Base-by-base conservation (phyloP, 2,113 vertebrate genomes). In the human region DNA sequence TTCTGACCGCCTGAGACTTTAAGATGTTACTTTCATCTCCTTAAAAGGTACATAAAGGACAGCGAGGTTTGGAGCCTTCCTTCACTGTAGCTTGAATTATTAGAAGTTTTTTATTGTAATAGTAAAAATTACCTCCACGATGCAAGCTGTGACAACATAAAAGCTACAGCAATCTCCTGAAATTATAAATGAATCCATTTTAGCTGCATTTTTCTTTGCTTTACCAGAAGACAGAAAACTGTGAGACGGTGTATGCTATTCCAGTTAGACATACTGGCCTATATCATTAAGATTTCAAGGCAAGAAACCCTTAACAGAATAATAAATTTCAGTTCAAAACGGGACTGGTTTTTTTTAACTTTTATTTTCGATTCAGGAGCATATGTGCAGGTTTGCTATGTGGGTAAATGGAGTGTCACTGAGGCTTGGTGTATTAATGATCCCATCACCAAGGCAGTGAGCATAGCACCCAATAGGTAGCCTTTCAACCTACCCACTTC, bases 21-120 rank as follows among this genome's bases (percentile, higher is more conserved):
- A 97, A 98, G 98, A 96, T 80, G 89, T 89, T 97, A 95, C 98
- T 98, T 98, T 98, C 95, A 97, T 98, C 98, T 98, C n/a, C 5
- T 18, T 97, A 95, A 98, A 98, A 90, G 92, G 55, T 88, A 12
- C 75, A 3, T 90, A 79, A 96, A 98, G 93, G 86, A 73, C 76
- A 88, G 66, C 20, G 90, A 96, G 40, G 30, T 93, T 98, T 97
- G 96, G 66, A 97, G 10, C 12, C 92, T 97, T 98, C 79, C 87
- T 52, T 96, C 96, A 48, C 52, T 59, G 55, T 97, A 66, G 17
- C 59, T 98, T 95, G 70, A 95, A 97, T 97, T 97, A 52, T 50
- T 94, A 68, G 35, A 78, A 93, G 61, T 89, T 96, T 68, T 90
- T 61, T 48, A 83, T 94, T 38, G 55, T 83, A 55, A 96, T 97